A percentile compares a stretch with the other conserved stretches of the same genome.
These are phyloP conservation scores for Brachionus plicatilis DNA, from an alignment of 1,140 invertebrate species.

Conservation along the genomic window DNA sequence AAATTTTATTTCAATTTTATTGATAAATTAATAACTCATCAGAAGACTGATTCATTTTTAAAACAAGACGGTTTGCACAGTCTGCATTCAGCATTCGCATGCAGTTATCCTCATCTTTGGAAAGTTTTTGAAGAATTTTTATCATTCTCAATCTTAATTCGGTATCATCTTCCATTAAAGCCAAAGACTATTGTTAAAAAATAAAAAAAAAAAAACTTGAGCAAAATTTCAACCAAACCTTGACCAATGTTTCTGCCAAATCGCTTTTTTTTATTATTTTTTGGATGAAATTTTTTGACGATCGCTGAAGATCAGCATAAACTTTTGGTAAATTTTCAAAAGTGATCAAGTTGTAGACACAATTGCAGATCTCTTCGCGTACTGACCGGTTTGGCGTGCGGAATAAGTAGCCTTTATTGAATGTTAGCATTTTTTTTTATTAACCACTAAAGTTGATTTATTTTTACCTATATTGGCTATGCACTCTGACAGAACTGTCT, in stretches of 20 bases:
- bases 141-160: slow-evolving; percentile 48
- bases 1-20: not conserved
- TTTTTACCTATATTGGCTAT: slow-evolving; percentile 52
- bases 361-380: slow-evolving; percentile 26
- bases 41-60: slow-evolving; percentile 48
- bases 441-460: not conserved
- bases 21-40: slow-evolving; percentile 44
- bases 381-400: not conserved
- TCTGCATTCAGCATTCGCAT: slow-evolving; percentile 51
- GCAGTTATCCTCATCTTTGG: slow-evolving; percentile 52
- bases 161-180: slow-evolving; percentile 51
- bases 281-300: slow-evolving; percentile 48
- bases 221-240: slow-evolving; percentile 43
- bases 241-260: slow-evolving; percentile 54
- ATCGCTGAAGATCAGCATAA: slow-evolving; percentile 49
- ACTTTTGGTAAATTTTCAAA: slow-evolving; percentile 7
- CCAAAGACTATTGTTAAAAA: slow-evolving; percentile 46
- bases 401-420: slow-evolving; percentile 39
- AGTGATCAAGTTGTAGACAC: not conserved
- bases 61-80: slow-evolving; percentile 48
- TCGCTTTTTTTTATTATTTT: slow-evolving; percentile 52
- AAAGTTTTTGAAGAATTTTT: slow-evolving; percentile 51
- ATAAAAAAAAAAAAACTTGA: slow-evolving; percentile 37
- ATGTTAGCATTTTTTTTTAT: too few species aligned
- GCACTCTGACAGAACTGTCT: slow-evolving; percentile 53